A percentile compares a stretch with the other conserved stretches of the same genome.
phyloP scores from a whole-genome alignment of 2,113 vertebrate genomes.

The Microtus oregoni region DNA sequence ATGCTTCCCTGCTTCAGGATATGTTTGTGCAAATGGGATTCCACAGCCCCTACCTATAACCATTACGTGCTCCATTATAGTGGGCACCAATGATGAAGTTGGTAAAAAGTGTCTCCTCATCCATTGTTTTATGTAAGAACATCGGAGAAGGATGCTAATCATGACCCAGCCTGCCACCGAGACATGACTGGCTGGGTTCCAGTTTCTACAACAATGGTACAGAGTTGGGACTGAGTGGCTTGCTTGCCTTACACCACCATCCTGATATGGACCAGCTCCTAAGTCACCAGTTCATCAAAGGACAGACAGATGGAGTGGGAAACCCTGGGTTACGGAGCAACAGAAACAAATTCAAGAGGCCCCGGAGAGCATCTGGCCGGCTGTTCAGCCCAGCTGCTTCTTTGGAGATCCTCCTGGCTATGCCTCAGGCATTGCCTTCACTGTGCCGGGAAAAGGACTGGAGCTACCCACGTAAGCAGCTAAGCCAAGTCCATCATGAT shows the following conservation, averaged over 20 bases:
- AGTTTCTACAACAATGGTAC: background rate
- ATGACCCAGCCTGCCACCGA: background rate
- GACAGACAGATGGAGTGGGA: no score
- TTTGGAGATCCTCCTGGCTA: background rate
- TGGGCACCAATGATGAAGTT: constrained; percentile 50
- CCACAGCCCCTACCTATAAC: constrained; percentile 46
- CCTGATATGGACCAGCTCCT: background rate
- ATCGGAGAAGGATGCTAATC: background rate
- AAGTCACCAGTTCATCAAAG: background rate
- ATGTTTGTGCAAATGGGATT: constrained; percentile 45
- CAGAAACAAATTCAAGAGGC: background rate
- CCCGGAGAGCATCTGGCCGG: background rate
- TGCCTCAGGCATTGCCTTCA: fast-evolving
- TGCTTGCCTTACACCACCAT: background rate
- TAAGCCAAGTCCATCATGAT: background rate
- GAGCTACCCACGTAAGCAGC: background rate
- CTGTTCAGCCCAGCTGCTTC: background rate
- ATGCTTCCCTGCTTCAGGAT: background rate
- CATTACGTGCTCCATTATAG: background rate
- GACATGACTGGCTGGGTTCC: background rate
- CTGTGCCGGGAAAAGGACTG: fast-evolving
- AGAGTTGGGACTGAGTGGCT: background rate
- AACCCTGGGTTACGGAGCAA: background rate
- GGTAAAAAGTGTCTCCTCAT: constrained; percentile 50
- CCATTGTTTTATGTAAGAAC: background rate